Evolutionary conservation across 2,113 vertebrate species (phyloP).

Genomic region (Mus musculus): GRCm39 chr2:72897001-72897500

Average conservation of each 20-base stretch:
- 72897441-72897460: not conserved
- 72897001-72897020: not conserved
- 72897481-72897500: not conserved
- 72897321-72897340: not conserved
- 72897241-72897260: not conserved
- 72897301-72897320: not conserved
- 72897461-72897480: not conserved
- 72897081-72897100: not conserved
- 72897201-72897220: not conserved
- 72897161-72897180: not conserved
- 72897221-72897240: not conserved
- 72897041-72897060: fast-evolving
- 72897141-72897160: not conserved
- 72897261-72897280: not conserved
- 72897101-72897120: not conserved
- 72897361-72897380: not conserved
- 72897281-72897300: not conserved
- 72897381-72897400: not conserved
- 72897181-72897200: not conserved
- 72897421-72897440: not conserved
- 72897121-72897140: not conserved
- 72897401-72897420: not conserved
- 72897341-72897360: not conserved
- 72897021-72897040: not conserved
- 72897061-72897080: too few relatives aligned